Evolutionary conservation across 1,140 invertebrate species (phyloP).

Genomic region (Bacillus rossius): DNA sequence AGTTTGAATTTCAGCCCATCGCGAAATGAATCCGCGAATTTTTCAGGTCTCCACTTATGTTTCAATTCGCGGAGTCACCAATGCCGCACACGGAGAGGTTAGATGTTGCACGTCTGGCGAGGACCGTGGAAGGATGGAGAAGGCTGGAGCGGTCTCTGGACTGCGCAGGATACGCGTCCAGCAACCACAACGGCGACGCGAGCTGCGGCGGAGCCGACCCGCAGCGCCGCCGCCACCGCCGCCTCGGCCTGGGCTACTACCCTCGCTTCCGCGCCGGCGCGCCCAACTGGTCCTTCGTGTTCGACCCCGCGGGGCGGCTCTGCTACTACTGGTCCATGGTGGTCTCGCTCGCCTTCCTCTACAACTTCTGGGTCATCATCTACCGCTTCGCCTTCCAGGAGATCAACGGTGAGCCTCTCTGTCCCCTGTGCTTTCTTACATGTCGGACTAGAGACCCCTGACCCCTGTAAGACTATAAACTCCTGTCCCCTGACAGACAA

Average conservation of each 20-base stretch:
- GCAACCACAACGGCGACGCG: not conserved
- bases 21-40: too few relatives aligned
- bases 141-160: too few relatives aligned
- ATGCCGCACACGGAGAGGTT: too few relatives aligned
- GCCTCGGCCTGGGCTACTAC: conserved; percentile 4
- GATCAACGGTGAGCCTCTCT: conserved; percentile 62
- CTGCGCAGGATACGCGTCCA: not conserved
- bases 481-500: too few relatives aligned
- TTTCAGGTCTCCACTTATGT: too few relatives aligned
- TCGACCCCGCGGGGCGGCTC: conserved; percentile 84
- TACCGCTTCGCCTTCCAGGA: conserved; percentile 97
- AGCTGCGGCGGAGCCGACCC: not conserved
- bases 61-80: too few relatives aligned
- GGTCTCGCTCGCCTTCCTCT: conserved; percentile 94
- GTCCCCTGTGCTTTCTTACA: too few relatives aligned
- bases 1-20: too few relatives aligned
- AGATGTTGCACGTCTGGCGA: too few relatives aligned
- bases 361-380: conserved; percentile 99
- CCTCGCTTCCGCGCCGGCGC: conserved; percentile 37
- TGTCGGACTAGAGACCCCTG: too few relatives aligned
- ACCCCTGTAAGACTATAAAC: too few relatives aligned
- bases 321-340: conserved; percentile 97
- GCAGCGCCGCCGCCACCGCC: not conserved
- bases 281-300: conserved; percentile 86
- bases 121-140: too few relatives aligned